Evolutionary conservation across 2,888 invertebrate genomes (phyloP), one percentile per base, ranked within the genome.

Genomic region (Aproaerema taeniolella): DNA sequence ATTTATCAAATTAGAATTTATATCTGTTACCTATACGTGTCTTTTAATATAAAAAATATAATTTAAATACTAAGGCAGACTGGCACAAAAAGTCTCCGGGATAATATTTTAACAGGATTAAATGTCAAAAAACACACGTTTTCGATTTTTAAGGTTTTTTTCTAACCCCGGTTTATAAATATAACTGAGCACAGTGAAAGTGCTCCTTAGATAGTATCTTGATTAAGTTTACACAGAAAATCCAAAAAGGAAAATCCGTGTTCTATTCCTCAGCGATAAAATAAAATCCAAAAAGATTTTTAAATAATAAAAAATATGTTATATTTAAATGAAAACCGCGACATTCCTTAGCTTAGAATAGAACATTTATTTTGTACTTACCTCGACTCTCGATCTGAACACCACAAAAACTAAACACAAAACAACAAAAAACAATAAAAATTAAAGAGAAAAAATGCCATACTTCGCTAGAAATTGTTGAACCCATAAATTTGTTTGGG

Each of bases 391-490:
- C 12, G 26, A 26, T 14, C 28, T 20, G 8, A 32, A 38, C 24
- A 24, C 14, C 20, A n/a, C n/a, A n/a, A 25, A 25, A 24, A 38
- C 17, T 39, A 32, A n/a, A 24, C 38, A 31, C n/a, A 31, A 25
- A 26, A 35, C 26, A 38, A 26, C 1, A 15, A 26, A 8, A 15
- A 10, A n/a, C n/a, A 11, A 9, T 2, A 6, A 34, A 14, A 34
- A 25, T 14, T 1, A 24, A 30, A 25, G 16, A 16, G 2, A 29
- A 33, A 39, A 32, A 52, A 48, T 36, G 45, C 24, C 66, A 55
- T 61, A 71, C 73, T 58, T 69, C 60, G 50, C 67, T 71, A 25
- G 68, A 73, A 54, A 62, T 62, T 46, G 69, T 59, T 57, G 70
- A 71, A 60, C 72, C 71, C 74, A 75, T 74, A 70, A 58, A 73